These are phyloP conservation scores for Dasyurus viverrinus DNA, from an alignment of 2,113 vertebrate species.

Conservation along the genomic window DNA sequence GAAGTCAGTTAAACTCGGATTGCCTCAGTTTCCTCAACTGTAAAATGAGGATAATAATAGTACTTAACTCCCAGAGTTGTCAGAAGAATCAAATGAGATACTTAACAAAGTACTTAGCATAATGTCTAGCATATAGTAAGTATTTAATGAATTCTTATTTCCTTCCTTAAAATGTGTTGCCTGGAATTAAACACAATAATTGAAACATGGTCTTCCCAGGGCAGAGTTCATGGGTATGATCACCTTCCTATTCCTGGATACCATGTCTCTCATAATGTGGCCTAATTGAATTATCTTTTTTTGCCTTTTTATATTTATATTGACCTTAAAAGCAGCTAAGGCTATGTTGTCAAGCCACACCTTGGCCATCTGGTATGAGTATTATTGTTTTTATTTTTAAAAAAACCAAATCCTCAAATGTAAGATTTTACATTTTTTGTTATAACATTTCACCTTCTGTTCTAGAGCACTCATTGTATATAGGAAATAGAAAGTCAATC, in stretches of 20 bases:
- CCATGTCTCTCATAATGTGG: neutral
- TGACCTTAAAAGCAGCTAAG: neutral
- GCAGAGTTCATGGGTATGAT: neutral
- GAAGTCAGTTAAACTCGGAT: neutral
- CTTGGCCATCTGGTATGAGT: neutral
- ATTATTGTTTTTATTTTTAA: neutral
- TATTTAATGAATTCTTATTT: neutral
- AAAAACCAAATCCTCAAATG: neutral
- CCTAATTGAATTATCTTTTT: neutral
- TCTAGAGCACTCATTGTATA: neutral
- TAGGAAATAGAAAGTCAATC: neutral
- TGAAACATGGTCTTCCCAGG: neutral
- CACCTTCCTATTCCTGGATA: neutral
- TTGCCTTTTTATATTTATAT: neutral
- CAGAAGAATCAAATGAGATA: neutral
- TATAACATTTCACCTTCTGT: neutral
- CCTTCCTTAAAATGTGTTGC: neutral
- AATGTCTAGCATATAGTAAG: neutral
- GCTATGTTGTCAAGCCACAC: neutral
- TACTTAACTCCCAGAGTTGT: neutral
- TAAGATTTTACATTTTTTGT: neutral
- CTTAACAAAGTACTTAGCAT: neutral
- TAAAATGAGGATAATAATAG: neutral
- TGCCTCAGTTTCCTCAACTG: neutral
- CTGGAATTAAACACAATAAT: neutral